Evolutionary conservation across 2,888 invertebrate species (phyloP), one percentile per base, ranked within the genome.

Genomic region (Rhabditoides inermis): DNA sequence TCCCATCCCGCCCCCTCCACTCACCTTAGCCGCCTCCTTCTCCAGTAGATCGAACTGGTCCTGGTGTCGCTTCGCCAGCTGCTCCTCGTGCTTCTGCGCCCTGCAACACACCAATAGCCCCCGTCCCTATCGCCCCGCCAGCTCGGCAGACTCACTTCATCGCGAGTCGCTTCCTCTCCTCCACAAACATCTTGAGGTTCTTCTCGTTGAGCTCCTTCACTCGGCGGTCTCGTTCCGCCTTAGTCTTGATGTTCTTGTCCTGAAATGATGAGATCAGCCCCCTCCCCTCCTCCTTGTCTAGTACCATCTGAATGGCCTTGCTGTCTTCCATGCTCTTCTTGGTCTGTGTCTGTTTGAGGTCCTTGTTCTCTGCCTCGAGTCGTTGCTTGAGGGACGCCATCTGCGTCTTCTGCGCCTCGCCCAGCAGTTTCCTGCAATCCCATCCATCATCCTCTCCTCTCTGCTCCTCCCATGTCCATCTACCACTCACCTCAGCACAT

Each of bases 271-370:
- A 37, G 37, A 51, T 18, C 15, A 2, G 1, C n/a, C 15, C 20
- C 1, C 15, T 18, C n/a, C 40, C 15, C 15, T 20, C 2, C 40
- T 10, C n/a, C 10, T 20, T 45, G 3, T 44, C 18, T 27, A 20
- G 22, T 37, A 66, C 72, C 56, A 65, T 85, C 39, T 72, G 65
- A 42, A 98, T 91, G 77, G 89, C 90, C 80, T 89, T 89, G 76
- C 88, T 88, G 22, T 94, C 92, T 78, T 98, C 98, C 69, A 98
- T 90, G 46, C 92, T 92, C 71, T 88, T 85, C 81, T 91, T 92
- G 3, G 94, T 91, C 79, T 98, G 98, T 51, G 86, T 84, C 5
- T 85, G 84, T 77, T 91, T 92, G 84, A 98, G 85, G 61, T 95
- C 94, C 78, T 95, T 98, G 75, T 88, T 84, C 76, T 95, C 95